Evolutionary conservation across 2,888 invertebrate species (phyloP), one percentile per base, ranked within the genome.

Genomic region (Thera obeliscata): DNA sequence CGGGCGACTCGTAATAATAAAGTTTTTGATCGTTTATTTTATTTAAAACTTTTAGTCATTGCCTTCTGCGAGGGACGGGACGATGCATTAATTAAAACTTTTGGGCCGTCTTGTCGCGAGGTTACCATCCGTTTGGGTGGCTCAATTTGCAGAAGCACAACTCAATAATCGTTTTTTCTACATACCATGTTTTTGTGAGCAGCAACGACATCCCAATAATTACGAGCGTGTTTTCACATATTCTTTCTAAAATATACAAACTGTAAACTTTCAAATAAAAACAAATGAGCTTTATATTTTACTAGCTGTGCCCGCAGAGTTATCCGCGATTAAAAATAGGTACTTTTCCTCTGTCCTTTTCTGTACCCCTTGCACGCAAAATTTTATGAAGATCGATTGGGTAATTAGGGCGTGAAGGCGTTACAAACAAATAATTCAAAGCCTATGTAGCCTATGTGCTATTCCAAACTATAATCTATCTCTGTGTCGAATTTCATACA

Each of bases 41-140:
- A 68, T 71, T 71, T 61, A 62, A 64, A 69, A 71, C 67, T 66
- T 74, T 69, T 70, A 67, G 70, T 71, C 67, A 70, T 69, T 50
- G 71, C 66, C 69, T 61, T 69, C 61, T 66, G 70, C 60, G 56
- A 64, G 22, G 66, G 69, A 71, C 67, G 67, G 72, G 66, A 66
- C 67, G 70, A 72, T 71, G 67, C 70, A 67, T 75, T 75, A 69
- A 75, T 74, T 74, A 75, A 75, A 72, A 72, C 71, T 75, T 75
- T 73, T 55, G 64, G 70, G 69, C 61, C 69, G 12, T 36, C 66
- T 22, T 22, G 66, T 70, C 58, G 66, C 60, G 57, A 63, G 68
- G 67, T 56, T 64, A 49, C 65, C 65, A 57, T 66, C 61, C 54
- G 61, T 57, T 64, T 33, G 59, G 56, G 52, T 56, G 61, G 61